Conservation (phyloP, 2,797 vertebrate species). For the Rhinichthys osculus region DNA sequence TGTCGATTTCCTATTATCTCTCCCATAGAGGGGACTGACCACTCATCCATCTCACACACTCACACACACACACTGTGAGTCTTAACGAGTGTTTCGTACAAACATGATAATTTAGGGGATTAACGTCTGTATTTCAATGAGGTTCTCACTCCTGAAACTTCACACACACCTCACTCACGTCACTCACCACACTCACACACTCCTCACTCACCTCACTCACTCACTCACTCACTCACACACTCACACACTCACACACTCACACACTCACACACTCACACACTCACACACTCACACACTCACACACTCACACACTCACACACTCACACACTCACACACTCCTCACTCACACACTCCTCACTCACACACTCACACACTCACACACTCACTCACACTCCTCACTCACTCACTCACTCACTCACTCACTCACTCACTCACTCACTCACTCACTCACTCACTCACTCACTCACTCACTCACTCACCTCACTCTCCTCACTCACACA, state of each 20-base stretch:
- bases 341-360: too few species aligned
- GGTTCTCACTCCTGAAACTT: neutral
- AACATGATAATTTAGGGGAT: neutral
- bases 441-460: too few species aligned
- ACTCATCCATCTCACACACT: slow-evolving; percentile 81
- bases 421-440: slow-evolving; percentile 46
- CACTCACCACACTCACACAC: too few species aligned
- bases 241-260: too few species aligned
- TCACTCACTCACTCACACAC: slow-evolving; percentile 46
- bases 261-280: fast-evolving
- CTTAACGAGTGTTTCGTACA: too few species aligned
- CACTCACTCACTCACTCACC: fast-evolving
- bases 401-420: too few species aligned
- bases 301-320: fast-evolving
- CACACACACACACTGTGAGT: slow-evolving; percentile 47
- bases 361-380: fast-evolving
- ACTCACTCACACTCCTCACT: slow-evolving; percentile 52
- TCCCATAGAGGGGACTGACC: slow-evolving; percentile 77
- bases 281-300: slow-evolving; percentile 49
- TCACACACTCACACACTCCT: slow-evolving; percentile 63
- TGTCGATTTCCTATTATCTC: slow-evolving; percentile 89
- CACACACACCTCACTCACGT: too few species aligned
- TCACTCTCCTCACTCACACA: too few species aligned
- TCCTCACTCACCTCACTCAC: fast-evolving
- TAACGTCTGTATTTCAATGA: neutral